phyloP scores from a whole-genome alignment of 23 tunicate genomes.

The Ciona savignyi region DNA sequence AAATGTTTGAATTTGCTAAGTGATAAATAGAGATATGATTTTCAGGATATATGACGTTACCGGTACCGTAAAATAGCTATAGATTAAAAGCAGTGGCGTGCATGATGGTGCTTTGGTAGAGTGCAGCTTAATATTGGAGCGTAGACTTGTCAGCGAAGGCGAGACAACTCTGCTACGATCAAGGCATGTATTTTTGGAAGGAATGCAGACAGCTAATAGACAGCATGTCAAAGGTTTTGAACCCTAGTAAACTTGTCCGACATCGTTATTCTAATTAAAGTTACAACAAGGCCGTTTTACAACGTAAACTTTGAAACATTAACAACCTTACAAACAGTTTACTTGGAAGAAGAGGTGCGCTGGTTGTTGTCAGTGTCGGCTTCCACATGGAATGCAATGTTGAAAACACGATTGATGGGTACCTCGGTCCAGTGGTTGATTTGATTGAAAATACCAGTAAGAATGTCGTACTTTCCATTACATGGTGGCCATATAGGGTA shows the following conservation, averaged over 20 bases:
- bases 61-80: too few species aligned
- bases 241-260: background rate
- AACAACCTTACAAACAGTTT: background rate
- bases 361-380: background rate
- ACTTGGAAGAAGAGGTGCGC: background rate
- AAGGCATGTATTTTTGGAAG: background rate
- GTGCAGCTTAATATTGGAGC: too few species aligned
- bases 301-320: background rate
- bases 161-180: background rate
- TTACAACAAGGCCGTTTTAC: background rate
- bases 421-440: background rate
- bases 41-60: too few species aligned
- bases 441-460: background rate
- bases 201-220: background rate
- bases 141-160: background rate
- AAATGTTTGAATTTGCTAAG: too few species aligned
- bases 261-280: background rate
- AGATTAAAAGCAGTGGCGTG: too few species aligned
- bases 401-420: background rate
- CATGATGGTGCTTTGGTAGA: too few species aligned
- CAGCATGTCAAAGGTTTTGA: background rate
- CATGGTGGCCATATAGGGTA: too few species aligned
- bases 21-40: too few species aligned
- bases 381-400: background rate
- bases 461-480: too few species aligned